phyloP scores from a whole-genome alignment of 2,888 invertebrate species.

The Papilio protenor region DNA sequence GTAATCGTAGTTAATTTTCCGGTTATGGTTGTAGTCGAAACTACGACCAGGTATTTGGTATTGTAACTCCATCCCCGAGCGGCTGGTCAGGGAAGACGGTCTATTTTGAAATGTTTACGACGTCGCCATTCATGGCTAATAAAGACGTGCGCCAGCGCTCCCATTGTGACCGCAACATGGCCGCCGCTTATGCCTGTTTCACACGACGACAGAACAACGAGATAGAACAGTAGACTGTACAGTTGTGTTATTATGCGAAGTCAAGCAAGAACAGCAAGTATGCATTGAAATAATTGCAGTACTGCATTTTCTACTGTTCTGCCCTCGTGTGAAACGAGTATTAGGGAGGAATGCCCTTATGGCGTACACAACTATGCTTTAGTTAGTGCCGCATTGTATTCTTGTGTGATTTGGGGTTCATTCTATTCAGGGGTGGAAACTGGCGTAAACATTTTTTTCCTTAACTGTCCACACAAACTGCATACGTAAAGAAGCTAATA shows the following conservation, averaged over 20 bases:
- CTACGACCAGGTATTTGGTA: conserved; percentile 38
- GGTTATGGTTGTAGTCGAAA: conserved; percentile 33
- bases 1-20: conserved; percentile 12
- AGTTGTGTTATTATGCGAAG: not conserved
- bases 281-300: not conserved
- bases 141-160: conserved; percentile 61
- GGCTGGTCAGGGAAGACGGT: conserved; percentile 55
- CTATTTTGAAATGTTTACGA: conserved; percentile 76
- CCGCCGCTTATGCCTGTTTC: conserved; percentile 49
- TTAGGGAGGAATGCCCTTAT: conserved; percentile 65
- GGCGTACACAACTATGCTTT: conserved; percentile 30
- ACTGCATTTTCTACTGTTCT: not conserved
- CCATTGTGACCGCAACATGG: conserved; percentile 63
- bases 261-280: not conserved
- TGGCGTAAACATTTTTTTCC: conserved; percentile 1
- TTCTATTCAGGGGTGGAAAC: conserved; percentile 22
- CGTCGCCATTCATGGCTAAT: conserved; percentile 70
- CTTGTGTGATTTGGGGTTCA: conserved; percentile 36
- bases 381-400: conserved; percentile 39
- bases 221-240: not conserved
- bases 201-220: not conserved
- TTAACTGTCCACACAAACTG: not conserved
- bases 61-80: conserved; percentile 46
- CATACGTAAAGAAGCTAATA: not conserved
- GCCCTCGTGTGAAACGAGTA: not conserved